Conservation (phyloP, 2,888 invertebrate genomes). For the Allolobophora icterica region DNA sequence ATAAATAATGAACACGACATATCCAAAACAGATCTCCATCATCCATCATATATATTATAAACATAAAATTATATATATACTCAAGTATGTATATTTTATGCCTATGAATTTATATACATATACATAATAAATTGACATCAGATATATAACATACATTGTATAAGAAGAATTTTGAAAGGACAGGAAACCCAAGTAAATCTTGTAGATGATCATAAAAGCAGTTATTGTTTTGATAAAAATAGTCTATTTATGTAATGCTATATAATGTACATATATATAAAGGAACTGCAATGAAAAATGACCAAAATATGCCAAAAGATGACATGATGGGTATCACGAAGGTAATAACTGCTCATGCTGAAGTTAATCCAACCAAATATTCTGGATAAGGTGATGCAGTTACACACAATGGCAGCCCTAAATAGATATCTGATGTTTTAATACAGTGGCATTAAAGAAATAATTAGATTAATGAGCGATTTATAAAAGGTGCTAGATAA, state of each 20-base stretch:
- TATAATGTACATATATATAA: neutral
- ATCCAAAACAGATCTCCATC: neutral
- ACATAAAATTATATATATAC: neutral
- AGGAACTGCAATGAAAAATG: neutral
- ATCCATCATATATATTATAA: neutral
- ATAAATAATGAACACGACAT: neutral
- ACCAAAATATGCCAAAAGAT: neutral
- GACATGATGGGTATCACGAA: neutral
- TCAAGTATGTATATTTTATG: neutral
- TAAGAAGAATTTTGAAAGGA: neutral
- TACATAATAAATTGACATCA: no score
- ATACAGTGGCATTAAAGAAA: neutral
- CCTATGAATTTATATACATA: neutral
- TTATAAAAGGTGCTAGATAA: neutral
- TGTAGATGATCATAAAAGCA: conserved; percentile 1
- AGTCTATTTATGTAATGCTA: neutral
- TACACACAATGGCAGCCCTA: neutral
- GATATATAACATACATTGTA: neutral
- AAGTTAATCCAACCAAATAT: neutral
- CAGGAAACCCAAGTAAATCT: neutral
- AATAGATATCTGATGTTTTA: neutral
- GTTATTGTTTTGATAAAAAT: neutral
- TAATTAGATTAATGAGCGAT: neutral
- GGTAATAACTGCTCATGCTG: neutral
- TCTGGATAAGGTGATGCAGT: neutral